Evolutionary conservation across 2,888 invertebrate genomes (phyloP), one percentile per base, ranked within the genome.

Genomic region (Leptopilina myrica): DNA sequence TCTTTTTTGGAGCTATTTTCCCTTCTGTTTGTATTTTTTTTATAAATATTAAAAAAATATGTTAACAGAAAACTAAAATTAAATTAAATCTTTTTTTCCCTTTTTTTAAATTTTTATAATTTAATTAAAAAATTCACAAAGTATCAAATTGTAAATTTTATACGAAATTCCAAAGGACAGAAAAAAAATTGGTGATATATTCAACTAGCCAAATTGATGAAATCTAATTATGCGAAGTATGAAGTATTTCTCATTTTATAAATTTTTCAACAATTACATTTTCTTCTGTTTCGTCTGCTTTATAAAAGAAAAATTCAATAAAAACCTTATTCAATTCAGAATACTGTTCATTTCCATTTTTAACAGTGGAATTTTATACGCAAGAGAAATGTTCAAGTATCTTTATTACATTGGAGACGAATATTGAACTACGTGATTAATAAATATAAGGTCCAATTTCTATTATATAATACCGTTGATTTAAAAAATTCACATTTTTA

Each of bases 261-360:
- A 62, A 62, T n/a, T 62, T 62, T 62, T 9, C 9, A 62, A 62
- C 20, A 62, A 62, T 62, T 62, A n/a, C n/a, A 62, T 62, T 62
- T 62, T 9, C 20, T 15, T 62, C 62, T 62, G 20, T 62, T 8
- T 62, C 20, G 15, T 62, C 62, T 62, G 62, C 5, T 62, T 62
- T 62, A 20, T 62, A 3, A 20, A 62, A 49, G 62, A 62, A 62
- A 20, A 20, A 62, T 62, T 20, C 15, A 62, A 62, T 62, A 62
- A 62, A 62, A 15, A 62, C 7, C 62, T 15, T 62, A 62, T 62
- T 20, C 62, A 15, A 20, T 62, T 15, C n/a, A 62, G 7, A 20
- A 62, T 20, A 62, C 20, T 20, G 62, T 62, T 20, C 15, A 62
- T 62, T 62, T 62, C 9, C 15, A 20, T 20, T 20, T 15, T 20